These are phyloP conservation scores for Suillia variegata DNA, from an alignment of 2,888 invertebrate species.

Conservation along the genomic window DNA sequence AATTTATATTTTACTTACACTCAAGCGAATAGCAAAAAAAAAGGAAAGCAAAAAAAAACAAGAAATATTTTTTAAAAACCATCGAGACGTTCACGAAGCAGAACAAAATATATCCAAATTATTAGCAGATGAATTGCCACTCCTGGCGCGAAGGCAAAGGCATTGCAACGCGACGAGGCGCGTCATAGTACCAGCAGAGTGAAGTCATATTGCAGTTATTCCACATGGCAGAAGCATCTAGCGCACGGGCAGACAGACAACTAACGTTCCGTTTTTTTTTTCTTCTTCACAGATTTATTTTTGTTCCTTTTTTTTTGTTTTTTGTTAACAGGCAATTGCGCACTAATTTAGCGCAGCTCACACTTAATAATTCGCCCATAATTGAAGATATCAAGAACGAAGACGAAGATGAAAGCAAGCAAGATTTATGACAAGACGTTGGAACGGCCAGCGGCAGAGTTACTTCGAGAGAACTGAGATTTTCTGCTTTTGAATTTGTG, in stretches of 20 bases:
- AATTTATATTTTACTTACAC: conserved; percentile 39
- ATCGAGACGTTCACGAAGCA: background rate
- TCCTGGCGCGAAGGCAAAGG: background rate
- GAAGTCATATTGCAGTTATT: too few species aligned
- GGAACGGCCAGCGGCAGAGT: too few species aligned
- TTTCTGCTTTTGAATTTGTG: background rate
- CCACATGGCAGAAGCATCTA: too few species aligned
- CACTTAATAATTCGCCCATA: conserved; percentile 52
- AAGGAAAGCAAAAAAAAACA: background rate
- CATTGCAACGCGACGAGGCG: too few species aligned
- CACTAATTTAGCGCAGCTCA: conserved; percentile 49
- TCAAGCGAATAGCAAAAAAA: background rate
- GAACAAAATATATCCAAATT: background rate
- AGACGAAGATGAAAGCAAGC: conserved; percentile 8
- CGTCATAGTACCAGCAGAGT: too few species aligned
- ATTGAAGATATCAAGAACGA: conserved; percentile 33
- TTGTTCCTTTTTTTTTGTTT: too few species aligned
- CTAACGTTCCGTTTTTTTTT: too few species aligned
- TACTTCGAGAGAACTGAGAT: too few species aligned
- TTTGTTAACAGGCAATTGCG: conserved; percentile 47
- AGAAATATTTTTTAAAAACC: too few species aligned
- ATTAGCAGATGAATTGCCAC: background rate
- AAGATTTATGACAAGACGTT: background rate
- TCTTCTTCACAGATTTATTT: too few species aligned
- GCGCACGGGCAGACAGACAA: too few species aligned